These are phyloP conservation scores for Calcarius lapponicus DNA, from an alignment of 2,797 vertebrate genomes.

Conservation along the genomic window DNA sequence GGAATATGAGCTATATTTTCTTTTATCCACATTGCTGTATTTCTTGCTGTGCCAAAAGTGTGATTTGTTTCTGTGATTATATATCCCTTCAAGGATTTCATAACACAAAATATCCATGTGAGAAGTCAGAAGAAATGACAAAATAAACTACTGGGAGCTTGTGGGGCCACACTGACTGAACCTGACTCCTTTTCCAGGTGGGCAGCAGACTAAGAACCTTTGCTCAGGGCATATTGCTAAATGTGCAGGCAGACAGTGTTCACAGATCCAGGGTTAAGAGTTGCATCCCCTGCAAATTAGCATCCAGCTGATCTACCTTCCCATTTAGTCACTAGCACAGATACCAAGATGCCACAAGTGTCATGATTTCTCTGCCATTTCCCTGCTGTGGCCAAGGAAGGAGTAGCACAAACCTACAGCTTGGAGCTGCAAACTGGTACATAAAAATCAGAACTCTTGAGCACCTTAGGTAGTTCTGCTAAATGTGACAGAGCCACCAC, in stretches of 20 bases:
- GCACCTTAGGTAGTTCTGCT: not conserved
- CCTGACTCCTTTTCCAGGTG: not conserved
- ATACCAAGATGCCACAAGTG: not conserved
- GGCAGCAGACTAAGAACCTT: not conserved
- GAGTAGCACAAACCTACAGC: not conserved
- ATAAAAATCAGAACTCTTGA: not conserved
- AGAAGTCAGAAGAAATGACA: not conserved
- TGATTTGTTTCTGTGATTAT: constrained; percentile 11
- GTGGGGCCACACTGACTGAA: not conserved
- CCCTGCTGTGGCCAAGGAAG: not conserved
- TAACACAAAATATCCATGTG: not conserved
- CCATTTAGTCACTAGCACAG: not conserved
- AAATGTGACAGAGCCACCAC: not conserved
- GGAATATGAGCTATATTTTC: not conserved
- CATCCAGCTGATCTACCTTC: not conserved
- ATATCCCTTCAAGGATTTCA: not conserved
- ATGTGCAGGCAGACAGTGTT: not conserved
- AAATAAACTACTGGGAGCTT: not conserved
- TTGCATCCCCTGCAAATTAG: not conserved
- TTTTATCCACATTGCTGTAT: not conserved
- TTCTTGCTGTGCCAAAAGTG: not conserved
- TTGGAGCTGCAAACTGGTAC: not conserved
- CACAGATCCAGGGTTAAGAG: not conserved
- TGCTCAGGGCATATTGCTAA: not conserved
- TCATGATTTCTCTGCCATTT: not conserved